A percentile compares a stretch with the other conserved stretches of the same genome.
Conservation (phyloP, 2,888 invertebrate genomes). For the Calliphora vomitoria region DNA sequence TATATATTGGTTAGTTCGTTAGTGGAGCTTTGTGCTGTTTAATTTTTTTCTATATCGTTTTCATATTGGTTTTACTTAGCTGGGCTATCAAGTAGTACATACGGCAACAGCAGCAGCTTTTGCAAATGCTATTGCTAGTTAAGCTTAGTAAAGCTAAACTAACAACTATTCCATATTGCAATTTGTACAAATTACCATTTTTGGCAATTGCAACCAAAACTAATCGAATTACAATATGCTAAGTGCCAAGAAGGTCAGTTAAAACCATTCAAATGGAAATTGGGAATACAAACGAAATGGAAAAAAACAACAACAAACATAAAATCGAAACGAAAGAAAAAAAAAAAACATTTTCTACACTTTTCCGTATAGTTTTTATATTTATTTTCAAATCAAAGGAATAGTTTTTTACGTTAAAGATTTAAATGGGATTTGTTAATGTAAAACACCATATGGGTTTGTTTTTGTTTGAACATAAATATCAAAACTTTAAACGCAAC, state of each 20-base stretch:
- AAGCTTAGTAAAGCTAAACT: conserved; percentile 61
- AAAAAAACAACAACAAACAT: conserved; percentile 7
- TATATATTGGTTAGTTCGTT: conserved; percentile 54
- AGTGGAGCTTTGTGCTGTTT: conserved; percentile 27
- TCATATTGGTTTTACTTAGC: conserved; percentile 51
- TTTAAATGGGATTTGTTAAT: conserved; percentile 57
- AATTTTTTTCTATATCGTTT: conserved; percentile 2
- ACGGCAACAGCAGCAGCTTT: conserved; percentile 49
- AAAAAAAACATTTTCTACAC: conserved; percentile 10
- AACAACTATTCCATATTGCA: conserved; percentile 78
- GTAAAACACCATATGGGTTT: conserved; percentile 55
- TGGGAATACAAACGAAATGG: conserved; percentile 65
- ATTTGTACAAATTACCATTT: conserved; percentile 83
- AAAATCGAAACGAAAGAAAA: neutral
- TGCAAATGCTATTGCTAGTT: conserved; percentile 65
- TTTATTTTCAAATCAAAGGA: conserved; percentile 6
- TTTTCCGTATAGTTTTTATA: neutral
- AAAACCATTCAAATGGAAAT: conserved; percentile 73
- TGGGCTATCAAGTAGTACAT: conserved; percentile 38
- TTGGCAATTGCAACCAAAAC: conserved; percentile 78
- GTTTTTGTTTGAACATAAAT: conserved; percentile 3
- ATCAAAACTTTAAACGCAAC: conserved; percentile 47
- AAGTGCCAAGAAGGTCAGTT: conserved; percentile 75
- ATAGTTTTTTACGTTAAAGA: conserved; percentile 21
- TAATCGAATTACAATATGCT: conserved; percentile 75